Percentiles rank a stretch among this genome's conserved stretches.
Evolutionary conservation across 2,113 vertebrate genomes (phyloP).

Genomic region (Odontophorus gujanensis): DNA sequence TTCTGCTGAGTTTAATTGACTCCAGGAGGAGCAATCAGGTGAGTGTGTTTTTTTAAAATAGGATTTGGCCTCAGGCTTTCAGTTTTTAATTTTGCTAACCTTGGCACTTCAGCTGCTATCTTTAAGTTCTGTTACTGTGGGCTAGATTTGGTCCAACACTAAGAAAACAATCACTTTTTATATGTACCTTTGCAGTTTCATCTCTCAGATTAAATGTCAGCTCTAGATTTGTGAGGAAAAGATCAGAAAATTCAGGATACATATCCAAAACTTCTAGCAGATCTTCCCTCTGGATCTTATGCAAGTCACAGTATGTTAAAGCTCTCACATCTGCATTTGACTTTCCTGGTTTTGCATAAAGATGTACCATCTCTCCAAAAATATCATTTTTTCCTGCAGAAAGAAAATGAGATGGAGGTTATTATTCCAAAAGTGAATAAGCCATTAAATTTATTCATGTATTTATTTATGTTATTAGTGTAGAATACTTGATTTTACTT

Average conservation of each 20-base stretch:
- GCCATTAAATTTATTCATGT: background rate
- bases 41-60: background rate
- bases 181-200: slow-evolving; percentile 86
- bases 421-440: slow-evolving; percentile 7
- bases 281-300: slow-evolving; percentile 96
- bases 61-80: background rate
- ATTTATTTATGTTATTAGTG: background rate
- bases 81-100: slow-evolving; percentile 3
- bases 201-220: slow-evolving; percentile 97
- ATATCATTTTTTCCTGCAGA: slow-evolving; percentile 96
- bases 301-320: slow-evolving; percentile 96
- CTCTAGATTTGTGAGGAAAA: slow-evolving; percentile 94
- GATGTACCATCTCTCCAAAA: slow-evolving; percentile 98
- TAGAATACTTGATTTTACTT: background rate
- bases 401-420: slow-evolving; percentile 10
- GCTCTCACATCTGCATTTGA: slow-evolving; percentile 96
- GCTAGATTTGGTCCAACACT: background rate
- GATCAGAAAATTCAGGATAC: slow-evolving; percentile 98
- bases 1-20: slow-evolving; percentile 2
- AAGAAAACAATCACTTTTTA: background rate
- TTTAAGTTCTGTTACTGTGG: background rate
- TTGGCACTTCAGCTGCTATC: background rate
- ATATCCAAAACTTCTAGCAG: slow-evolving; percentile 96
- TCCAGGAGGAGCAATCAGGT: background rate
- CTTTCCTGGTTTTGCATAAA: slow-evolving; percentile 94